These are phyloP conservation scores for Invenusta paracnida DNA, from an alignment of 2,888 invertebrate species.

Conservation along the genomic window DNA sequence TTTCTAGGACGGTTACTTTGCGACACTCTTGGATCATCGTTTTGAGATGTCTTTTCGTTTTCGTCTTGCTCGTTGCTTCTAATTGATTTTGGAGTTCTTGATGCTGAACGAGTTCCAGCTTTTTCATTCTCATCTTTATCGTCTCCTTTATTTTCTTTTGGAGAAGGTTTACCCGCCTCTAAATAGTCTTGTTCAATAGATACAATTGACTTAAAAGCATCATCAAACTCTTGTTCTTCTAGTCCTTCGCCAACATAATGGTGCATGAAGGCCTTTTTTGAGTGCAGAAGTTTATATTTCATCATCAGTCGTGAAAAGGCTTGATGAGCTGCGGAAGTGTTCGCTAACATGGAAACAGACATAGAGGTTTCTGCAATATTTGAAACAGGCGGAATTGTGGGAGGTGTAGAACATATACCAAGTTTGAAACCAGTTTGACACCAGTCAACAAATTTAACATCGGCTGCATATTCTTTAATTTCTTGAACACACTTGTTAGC, in stretches of 20 bases:
- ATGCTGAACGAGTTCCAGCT: no score
- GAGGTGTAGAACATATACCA: conserved; percentile 74
- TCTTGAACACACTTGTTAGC: conserved; percentile 13
- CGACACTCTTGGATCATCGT: no score
- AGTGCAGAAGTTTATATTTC: conserved; percentile 48
- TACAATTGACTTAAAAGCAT: background rate
- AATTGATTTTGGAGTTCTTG: no score
- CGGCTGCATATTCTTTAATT: conserved; percentile 65
- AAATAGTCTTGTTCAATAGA: background rate
- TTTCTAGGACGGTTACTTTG: no score
- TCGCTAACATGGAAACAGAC: conserved; percentile 58
- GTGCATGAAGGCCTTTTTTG: conserved; percentile 48
- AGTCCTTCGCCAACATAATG: conserved; percentile 49
- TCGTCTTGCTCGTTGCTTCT: no score
- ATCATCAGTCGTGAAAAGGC: conserved; percentile 53
- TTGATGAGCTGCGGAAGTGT: conserved; percentile 61
- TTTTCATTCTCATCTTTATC: no score
- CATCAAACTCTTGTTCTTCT: conserved; percentile 38
- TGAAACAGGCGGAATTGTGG: conserved; percentile 72
- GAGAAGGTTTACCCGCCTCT: background rate
- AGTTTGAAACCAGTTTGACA: conserved; percentile 66
- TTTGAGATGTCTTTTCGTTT: no score
- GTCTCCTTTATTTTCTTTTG: background rate
- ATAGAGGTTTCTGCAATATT: conserved; percentile 65
- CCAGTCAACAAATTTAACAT: conserved; percentile 53